Base-by-base conservation (phyloP, 1,140 invertebrate species). In the Drosophila arizonae region DNA sequence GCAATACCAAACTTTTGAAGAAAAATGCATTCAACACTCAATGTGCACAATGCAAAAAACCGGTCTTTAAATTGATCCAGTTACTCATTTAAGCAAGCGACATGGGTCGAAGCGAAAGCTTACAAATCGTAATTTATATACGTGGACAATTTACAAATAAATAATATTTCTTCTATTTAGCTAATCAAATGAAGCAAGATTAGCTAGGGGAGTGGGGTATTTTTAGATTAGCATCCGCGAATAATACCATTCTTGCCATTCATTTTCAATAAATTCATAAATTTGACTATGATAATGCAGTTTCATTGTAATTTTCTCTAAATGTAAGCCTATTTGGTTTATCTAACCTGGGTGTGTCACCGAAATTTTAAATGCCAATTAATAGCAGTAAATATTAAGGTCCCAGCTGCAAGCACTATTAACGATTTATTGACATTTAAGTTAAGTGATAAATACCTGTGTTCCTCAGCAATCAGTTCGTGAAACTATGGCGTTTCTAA, bases 391-490 rank as follows among this genome's bases (percentile, higher is more conserved):
- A 24, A 39, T 39, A 41, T 39, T 39, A 21, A 10, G 33, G 54
- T 17, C 17, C 41, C 33, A 56, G 33, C 54, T 56, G 54, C 54
- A 56, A 17, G 17, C 54, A 21, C 15, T 56, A 56, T 56, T 39
- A 33, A 56, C 54, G 33, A 56, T 39, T 17, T 39, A 56, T 56
- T 56, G 36, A 11, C 33, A 56, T 56, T 56, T 41, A 24, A 39
- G 5, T 24, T 13, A 3, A 56, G 54, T 24, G 54, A 56, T 11
- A 41, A 56, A 43, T 56, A 26, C 36, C 45, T 33, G 30, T 33
- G 30, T 33, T 33, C 6, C 30, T 6, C 8, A 33, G 6, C 4
- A 33, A 33, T 33, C 36, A 11, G 36, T 11, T 11, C 10, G 13
- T 9, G 10, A 2, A 39, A 39, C 1, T 39, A 11, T 39, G 36